phyloP scores from a whole-genome alignment of 2,888 invertebrate genomes.

The Harpalus rufipes region DNA sequence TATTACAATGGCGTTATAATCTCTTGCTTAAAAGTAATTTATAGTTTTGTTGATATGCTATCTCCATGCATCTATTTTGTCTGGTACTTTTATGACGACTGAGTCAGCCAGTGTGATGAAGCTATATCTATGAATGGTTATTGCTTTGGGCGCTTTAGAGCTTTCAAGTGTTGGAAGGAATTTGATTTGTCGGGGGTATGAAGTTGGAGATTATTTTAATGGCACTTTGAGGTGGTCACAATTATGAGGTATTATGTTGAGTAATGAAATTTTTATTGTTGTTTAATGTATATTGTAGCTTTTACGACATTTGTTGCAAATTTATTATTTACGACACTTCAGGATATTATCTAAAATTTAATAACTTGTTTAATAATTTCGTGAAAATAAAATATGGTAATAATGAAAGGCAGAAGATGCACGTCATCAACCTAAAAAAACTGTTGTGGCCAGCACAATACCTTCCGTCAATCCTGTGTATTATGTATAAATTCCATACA shows the following conservation, averaged over 20 bases:
- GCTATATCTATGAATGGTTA: conserved; percentile 31
- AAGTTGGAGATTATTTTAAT: conserved; percentile 26
- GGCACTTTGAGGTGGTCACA: conserved; percentile 17
- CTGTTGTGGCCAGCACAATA: no score
- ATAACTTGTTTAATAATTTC: no score
- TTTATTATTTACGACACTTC: no score
- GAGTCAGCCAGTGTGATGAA: conserved; percentile 13
- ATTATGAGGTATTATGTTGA: conserved; percentile 27
- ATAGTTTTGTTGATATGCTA: conserved; percentile 45
- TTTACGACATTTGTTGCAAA: no score
- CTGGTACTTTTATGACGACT: conserved; percentile 30
- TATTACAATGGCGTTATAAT: conserved; percentile 45
- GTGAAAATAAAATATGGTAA: no score
- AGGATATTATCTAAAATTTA: no score
- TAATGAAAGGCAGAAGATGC: no score
- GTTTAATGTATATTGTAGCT: conserved; percentile 1
- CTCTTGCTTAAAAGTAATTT: conserved; percentile 46
- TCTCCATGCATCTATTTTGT: conserved; percentile 38
- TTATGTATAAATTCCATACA: no score
- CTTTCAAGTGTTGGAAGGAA: conserved; percentile 30
- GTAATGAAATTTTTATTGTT: neutral
- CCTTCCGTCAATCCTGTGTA: no score
- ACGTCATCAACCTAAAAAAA: no score
- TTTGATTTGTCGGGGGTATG: conserved; percentile 18
- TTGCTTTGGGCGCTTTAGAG: conserved; percentile 30